phyloP scores from a whole-genome alignment of 2,797 vertebrate genomes.

The Atherinosoma microstoma region DNA sequence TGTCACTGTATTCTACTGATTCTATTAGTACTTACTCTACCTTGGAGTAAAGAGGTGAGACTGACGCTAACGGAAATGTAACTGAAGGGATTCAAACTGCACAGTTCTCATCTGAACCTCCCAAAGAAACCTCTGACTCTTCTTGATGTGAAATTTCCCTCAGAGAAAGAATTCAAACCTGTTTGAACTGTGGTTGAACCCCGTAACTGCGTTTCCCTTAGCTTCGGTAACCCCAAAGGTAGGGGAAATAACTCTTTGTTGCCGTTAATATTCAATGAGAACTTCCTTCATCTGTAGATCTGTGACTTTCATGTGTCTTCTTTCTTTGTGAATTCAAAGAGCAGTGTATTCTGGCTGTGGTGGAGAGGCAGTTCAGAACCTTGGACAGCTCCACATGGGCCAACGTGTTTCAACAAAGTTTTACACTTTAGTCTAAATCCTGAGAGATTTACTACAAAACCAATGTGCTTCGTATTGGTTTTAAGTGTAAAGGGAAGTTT shows the following conservation, averaged over 20 bases:
- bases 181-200: constrained; percentile 68
- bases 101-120: constrained; percentile 32
- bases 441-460: background rate
- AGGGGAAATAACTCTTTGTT: constrained; percentile 37
- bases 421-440: background rate
- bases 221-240: constrained; percentile 38
- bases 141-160: constrained; percentile 39
- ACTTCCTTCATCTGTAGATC: constrained; percentile 51
- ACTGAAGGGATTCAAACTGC: constrained; percentile 41
- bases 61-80: constrained; percentile 14
- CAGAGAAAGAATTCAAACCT: constrained; percentile 43
- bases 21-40: constrained; percentile 21
- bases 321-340: constrained; percentile 29
- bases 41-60: constrained; percentile 37
- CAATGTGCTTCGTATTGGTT: background rate
- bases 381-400: constrained; percentile 32
- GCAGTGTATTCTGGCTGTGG: constrained; percentile 10
- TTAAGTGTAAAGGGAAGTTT: background rate
- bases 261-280: constrained; percentile 58
- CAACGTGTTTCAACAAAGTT: background rate
- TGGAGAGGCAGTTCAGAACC: constrained; percentile 28
- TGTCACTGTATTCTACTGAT: constrained; percentile 19
- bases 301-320: constrained; percentile 50
- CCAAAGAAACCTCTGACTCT: constrained; percentile 38
- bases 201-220: constrained; percentile 37